Base-by-base conservation (phyloP, 2,888 invertebrate species). In the Digitonthophagus gazella region DNA sequence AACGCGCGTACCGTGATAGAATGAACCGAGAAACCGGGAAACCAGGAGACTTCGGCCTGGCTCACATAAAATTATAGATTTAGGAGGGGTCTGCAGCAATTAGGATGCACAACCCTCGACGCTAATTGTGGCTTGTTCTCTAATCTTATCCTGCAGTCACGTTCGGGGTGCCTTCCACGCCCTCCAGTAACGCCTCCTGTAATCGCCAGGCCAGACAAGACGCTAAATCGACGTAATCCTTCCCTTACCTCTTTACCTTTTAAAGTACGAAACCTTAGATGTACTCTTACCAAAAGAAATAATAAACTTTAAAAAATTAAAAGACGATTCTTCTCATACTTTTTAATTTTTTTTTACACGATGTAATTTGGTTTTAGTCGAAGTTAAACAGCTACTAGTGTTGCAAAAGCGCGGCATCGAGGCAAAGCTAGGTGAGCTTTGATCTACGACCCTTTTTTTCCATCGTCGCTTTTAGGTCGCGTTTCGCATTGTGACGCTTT, bases 41-140 rank as follows among this genome's bases (percentile, higher is more conserved):
- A 8, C 28, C 28, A 5, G 28, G 28, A 44, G 28, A 44, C 28
- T 44, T 44, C 28, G 28, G 6, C 28, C 28, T 6, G 28, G 28
- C 77, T 76, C 73, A 76, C 75, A 75, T 76, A 76, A 80, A 79
- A 79, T 80, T 80, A 80, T 80, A 79, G 79, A 80, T 79, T 78
- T 73, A 76, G 75, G 72, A 73, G 61, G 61, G 75, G 72, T 75
- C 74, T 72, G 72, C 73, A 72, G 75, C 77, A 78, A 78, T 79
- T 78, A 78, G 77, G 76, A 75, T 76, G 76, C 77, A 61, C 61
- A 77, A 78, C 78, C 76, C 76, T 76, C 74, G 74, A 72, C 61
- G 61, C 78, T 80, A 80, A 79, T 79, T 80, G 78, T 77, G 77
- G 78, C 77, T 78, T 78, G 79, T 79, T 78, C 80, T 79, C 78